Base-by-base conservation (phyloP, 1,140 invertebrate genomes). In the Maniola jurtina region DNA sequence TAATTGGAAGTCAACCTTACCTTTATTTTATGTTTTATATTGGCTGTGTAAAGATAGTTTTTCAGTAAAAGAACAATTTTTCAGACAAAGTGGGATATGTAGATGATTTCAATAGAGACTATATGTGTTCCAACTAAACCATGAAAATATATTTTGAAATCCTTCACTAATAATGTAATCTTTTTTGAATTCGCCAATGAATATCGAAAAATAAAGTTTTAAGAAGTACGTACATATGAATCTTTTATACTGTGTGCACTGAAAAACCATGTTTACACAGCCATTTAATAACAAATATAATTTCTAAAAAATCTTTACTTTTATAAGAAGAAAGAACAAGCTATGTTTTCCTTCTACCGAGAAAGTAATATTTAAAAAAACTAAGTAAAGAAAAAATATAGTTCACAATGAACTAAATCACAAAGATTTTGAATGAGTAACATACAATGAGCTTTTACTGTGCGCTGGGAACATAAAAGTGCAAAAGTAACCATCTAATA, bases 391-490 rank as follows among this genome's bases (percentile, higher is more conserved):
- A 1, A 45, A 45, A 11, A 6, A 45, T 13, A 42, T 11, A 42
- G 40, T 42, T 42, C 10, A 42, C 40, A 42, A 42, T 42, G 6
- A 9, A 42, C 6, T 3, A 42, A 42, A 42, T 9, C 3, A 9
- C 14, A 50, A 10, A 15, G 14, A 35, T 8, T 5, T 55, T 52
- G 5, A 25, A 55, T 55, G 54, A 55, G 15, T 55, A 55, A 55
- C 9, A 25, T 55, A 55, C 54, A 55, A 55, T 34, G 54, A 35
- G 34, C 15, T 55, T 33, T 35, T 9, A 55, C 34, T n/a, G 54
- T 55, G 54, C 54, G 25, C 5, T 7, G 50, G 9, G 13, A 6
- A 54, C 8, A 2, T 54, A 55, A 34, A 55, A 5, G 54, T 55
- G 54, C 25, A 55, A 55, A 55, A 36, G 11, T n/a, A 15, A 55